phyloP scores from a whole-genome alignment of 1,140 invertebrate species.

The Chrysopa pallens region DNA sequence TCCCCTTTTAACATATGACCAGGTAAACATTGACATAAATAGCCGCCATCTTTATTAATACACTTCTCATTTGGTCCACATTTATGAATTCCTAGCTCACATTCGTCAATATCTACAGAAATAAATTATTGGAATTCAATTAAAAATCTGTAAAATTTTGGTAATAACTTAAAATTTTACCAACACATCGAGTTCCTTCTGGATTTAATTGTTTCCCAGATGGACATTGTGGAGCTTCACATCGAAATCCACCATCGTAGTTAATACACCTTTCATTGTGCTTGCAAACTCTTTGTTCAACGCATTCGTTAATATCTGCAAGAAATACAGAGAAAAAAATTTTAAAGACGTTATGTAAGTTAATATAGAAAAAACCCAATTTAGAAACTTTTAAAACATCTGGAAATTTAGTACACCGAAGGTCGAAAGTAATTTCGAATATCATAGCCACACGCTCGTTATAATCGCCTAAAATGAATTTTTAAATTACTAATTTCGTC shows the following conservation, averaged over 20 bases:
- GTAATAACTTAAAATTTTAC: conserved; percentile 11
- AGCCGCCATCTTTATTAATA: conserved; percentile 53
- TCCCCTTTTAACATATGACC: conserved; percentile 44
- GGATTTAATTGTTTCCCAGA: conserved; percentile 30
- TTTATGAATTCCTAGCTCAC: conserved; percentile 37
- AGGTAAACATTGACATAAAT: conserved; percentile 50
- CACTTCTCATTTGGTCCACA: conserved; percentile 54
- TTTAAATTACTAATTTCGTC: too few species aligned
- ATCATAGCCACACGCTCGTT: too few species aligned
- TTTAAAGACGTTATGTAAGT: background rate
- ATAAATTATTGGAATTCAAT: too few species aligned
- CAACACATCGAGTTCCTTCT: conserved; percentile 23
- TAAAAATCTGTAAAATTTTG: background rate
- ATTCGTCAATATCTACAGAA: conserved; percentile 47
- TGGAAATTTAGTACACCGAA: too few species aligned
- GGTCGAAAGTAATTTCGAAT: too few species aligned
- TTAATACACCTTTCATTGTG: conserved; percentile 43
- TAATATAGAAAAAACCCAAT: too few species aligned
- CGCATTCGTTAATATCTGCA: conserved; percentile 60
- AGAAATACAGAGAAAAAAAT: conserved; percentile 7
- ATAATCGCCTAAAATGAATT: too few species aligned
- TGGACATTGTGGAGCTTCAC: conserved; percentile 40
- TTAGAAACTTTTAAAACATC: too few species aligned
- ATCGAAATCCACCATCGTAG: conserved; percentile 46
- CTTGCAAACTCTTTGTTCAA: conserved; percentile 31